Base-by-base conservation (phyloP, 2,888 invertebrate genomes). In the Agrochola macilenta region DNA sequence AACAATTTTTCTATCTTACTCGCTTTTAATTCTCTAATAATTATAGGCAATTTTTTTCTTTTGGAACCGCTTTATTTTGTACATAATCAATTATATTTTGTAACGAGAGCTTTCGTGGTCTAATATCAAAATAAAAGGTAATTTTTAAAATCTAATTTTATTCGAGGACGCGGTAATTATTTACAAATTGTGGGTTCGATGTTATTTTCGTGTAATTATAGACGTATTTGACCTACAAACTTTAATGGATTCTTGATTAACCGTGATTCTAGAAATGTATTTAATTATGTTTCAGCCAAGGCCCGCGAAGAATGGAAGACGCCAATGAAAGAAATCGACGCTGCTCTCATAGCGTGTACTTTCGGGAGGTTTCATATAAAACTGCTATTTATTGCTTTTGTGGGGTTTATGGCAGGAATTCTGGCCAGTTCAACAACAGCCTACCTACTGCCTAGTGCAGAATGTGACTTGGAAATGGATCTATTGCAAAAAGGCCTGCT, bases 401-500 rank as follows among this genome's bases (percentile, higher is more conserved):
- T 92, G 0, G 94, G 91, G 0, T 87, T 91, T 26, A 64, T 93
- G 1, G 86, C 92, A 5, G 93, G 94, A 2, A 90, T 94, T 0
- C 43, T 93, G 4, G 91, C 94, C 2, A 92, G 90, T 49, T 91
- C 90, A 9, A 89, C 93, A 0, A 93, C 94, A 0, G 92, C 95
- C 0, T 95, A 92, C 61, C 82, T 95, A 0, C 83, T 95, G 30
- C 94, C 95, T 0, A 94, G 90, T 57, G 95, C 95, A 5, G 95
- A 95, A 88, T 95, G 95, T 74, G 95, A 95, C 43, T 86, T 95
- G 0, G 69, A 92, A 7, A 95, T 95, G 95, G 90, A 91, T 57
- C 86, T 95, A 70, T 26, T 94, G 43, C 91, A 94, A 70, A 95
- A 95, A 69, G 95, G 95, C 2, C 49, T 95, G 35, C 81, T 95